Evolutionary conservation across 2,888 invertebrate species (phyloP), one percentile per base, ranked within the genome.

Genomic region (Ectemnius cavifrons): DNA sequence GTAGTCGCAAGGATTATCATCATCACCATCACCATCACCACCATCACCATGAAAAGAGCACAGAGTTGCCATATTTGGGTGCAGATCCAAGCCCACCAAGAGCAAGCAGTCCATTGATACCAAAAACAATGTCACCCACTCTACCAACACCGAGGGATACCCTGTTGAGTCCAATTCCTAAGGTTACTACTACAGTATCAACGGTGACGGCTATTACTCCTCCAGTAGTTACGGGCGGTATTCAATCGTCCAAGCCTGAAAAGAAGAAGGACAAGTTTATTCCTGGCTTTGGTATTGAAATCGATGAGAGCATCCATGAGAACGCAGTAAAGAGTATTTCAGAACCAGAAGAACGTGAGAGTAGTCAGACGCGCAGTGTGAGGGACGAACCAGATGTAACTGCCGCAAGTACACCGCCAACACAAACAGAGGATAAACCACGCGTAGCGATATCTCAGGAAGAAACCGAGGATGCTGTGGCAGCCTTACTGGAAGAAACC

Each of bases 381-480:
- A 84, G 88, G 18, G 89, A 89, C 0, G 89, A 89, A 8, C 68
- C 86, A 2, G 90, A 91, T 18, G 86, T 92, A 13, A 87, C 91
- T 4, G 92, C 89, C 85, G 90, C 88, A 68, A 91, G 91, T 13
- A 93, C 93, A 83, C 81, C 92, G 2, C 93, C 93, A 8, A 93
- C 94, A 64, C 94, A 94, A 86, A 79, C 91, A 0, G 95, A 96
- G 76, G 96, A 96, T 86, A 96, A 96, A 87, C 95, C 95, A 0
- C 93, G 96, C 62, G 96, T 95, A 11, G 93, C 96, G 0, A 97
- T 97, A 85, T 97, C 97, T 0, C 97, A 97, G 91, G 97, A 97
- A 92, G 97, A 97, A 91, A 97, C 97, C 0, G 97, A 96, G 91
- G 97, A 97, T 89, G 97, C 97, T 0, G 97, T 97, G 0, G 97